Evolutionary conservation across 2,797 vertebrate species (phyloP), one percentile per base, ranked within the genome.

Genomic region (Molossus molossus): DNA sequence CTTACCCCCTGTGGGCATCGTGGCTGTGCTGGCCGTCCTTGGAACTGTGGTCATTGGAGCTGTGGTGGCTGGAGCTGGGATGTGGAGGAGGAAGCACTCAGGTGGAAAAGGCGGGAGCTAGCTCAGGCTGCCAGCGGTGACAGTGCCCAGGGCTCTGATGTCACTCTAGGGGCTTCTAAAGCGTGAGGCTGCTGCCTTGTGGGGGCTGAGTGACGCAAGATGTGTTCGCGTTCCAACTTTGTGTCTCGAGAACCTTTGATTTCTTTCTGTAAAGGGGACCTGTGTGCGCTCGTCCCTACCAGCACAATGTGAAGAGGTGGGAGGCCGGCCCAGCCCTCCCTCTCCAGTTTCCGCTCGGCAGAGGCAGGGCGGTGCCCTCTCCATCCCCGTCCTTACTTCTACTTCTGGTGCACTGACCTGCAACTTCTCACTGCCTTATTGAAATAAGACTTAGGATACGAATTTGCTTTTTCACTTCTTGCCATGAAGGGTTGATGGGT

Each of bases 31-130:
- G n/a, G 21, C 73, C 60, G 40, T 81, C 65, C 15, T 53, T 27
- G 65, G 29, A 65, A 40, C 45, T 50, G 5, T 64, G 48, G 25
- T 48, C 20, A 1, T 6, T 67, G 9, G 84, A 60, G 12, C 40
- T 57, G 2, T 64, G 48, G 25, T 18, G 6, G 3, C n/a, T 67
- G 9, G 84, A 60, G 69, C 58, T 57, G 57, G 60, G 50, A 37
- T 62, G 5, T 40, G 62, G 67, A 64, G 1, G 48, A 83, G 7
- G 25, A 70, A 29, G 2, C 0, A 0, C 9, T 45, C 13, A 11
- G 75, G 29, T 20, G 10, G 75, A 55, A 33, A 77, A 55, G 53
- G 29, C 33, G 18, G 29, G n/a, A 57, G 50, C 50, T 37, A 37
- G 9, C 65, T 69, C 17, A 57, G 75, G 75, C 65, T 86, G 11